These are phyloP conservation scores for Drosophila tripunctata DNA, from an alignment of 2,888 invertebrate species.

Conservation along the genomic window DNA sequence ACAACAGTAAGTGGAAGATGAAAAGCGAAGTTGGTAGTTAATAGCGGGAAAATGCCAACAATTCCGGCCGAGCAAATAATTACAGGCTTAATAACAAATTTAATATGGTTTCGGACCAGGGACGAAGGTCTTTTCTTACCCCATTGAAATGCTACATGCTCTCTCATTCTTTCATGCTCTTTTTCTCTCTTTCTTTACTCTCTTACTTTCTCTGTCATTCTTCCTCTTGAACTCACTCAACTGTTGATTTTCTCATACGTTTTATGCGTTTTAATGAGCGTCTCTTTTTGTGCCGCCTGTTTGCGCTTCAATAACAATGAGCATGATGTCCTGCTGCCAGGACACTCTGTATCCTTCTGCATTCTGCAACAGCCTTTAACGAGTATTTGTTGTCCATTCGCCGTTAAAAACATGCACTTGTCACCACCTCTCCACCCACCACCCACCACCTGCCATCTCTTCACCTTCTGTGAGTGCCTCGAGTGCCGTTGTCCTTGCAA, in stretches of 20 bases:
- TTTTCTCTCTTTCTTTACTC: too few species aligned
- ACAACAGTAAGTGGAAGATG: constrained; percentile 8
- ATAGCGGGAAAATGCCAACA: constrained; percentile 63
- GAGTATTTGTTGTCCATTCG: constrained; percentile 46
- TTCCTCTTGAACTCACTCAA: constrained; percentile 7
- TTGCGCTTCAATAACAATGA: constrained; percentile 66
- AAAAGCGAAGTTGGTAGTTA: constrained; percentile 35
- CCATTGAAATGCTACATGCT: not conserved
- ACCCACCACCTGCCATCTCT: constrained; percentile 12
- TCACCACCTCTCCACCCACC: not conserved
- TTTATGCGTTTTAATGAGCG: constrained; percentile 73
- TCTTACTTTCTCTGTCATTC: not conserved
- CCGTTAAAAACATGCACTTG: constrained; percentile 37
- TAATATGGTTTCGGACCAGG: constrained; percentile 63
- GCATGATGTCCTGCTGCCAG: constrained; percentile 45
- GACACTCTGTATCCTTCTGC: not conserved
- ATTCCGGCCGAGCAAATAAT: constrained; percentile 72
- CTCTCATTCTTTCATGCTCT: too few species aligned
- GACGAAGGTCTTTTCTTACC: constrained; percentile 30
- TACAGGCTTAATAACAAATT: constrained; percentile 79
- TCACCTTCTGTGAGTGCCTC: constrained; percentile 52
- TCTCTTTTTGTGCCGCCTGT: constrained; percentile 21
- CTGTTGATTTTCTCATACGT: constrained; percentile 73
- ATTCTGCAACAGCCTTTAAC: constrained; percentile 41
- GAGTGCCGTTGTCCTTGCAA: constrained; percentile 76